Base-by-base conservation (phyloP, 1,140 invertebrate genomes). In the Laodelphax striatellus region DNA sequence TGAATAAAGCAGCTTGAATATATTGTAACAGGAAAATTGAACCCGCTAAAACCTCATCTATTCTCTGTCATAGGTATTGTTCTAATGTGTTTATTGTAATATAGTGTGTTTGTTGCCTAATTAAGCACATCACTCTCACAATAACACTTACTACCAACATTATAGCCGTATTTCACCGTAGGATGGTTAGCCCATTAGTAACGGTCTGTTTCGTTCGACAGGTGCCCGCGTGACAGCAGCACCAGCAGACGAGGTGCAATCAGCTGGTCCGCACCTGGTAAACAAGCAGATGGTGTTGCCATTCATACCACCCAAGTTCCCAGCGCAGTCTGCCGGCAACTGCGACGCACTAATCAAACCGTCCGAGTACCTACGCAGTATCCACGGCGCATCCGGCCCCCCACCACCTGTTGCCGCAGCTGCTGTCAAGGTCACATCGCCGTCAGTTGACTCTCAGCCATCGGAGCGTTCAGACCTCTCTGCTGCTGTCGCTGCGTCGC, bases 291-390 rank as follows among this genome's bases (percentile, higher is more conserved):
- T 88, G 72, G 87, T 83, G 64, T 73, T 90, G 60, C 87, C 90
- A 62, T 93, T 94, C 77, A 86, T 94, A 70, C 90, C 90, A 50
- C 90, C 91, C 22, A 87, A 88, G 72, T 93, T 94, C 75, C 34
- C 34, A 38, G 11, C 34, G 34, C 79, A 81, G 68, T 79, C 77
- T 64, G 78, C 65, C 77, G 66, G 67, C 78, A 79, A 84, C 67
- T 82, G 87, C 54, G 85, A 91, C 70, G 81, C 84, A 43, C 80
- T 94, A 46, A 92, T 95, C 69, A 94, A 94, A 70, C 92, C 92
- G 43, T 92, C 89, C 38, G 91, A 94, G 72, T 94, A 94, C 73
- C 77, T 94, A 60, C 84, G 84, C 67, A 90, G 87, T 69, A 88
- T 92, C 70, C 80, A 82, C 70, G 82, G 81, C 76, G 19, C 65